Base-by-base conservation (phyloP, 2,888 invertebrate genomes). In the Nesidiocoris tenuis region DNA sequence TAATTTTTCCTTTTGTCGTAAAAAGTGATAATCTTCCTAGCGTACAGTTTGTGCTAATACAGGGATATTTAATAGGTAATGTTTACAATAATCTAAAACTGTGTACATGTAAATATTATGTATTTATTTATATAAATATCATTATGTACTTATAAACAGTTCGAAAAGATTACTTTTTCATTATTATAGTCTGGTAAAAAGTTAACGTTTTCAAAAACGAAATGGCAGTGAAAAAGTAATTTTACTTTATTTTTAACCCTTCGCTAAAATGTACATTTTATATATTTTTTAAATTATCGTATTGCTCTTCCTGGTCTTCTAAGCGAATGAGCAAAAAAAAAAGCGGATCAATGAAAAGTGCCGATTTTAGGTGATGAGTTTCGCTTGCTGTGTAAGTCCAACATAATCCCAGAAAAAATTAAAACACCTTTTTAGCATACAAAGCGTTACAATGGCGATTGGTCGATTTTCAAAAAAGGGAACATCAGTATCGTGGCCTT, bases 171-270 rank as follows among this genome's bases (percentile, higher is more conserved):
- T 23, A 55, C 24, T 39, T 39, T 71, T 59, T 59, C 70, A 1
- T 22, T 16, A 56, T 54, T 67, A n/a, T 67, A 39, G 25, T 67
- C 24, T 7, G 7, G 59, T 61, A 59, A n/a, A 70, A 70, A 59
- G 19, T 70, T 70, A 17, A 70, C 61, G 19, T 18, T 70, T 23
- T 59, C 19, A 61, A 72, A 63, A n/a, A n/a, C n/a, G 72, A 72
- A 72, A 72, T 72, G 72, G 72, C 72, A 72, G 72, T 72, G 72
- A 72, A 72, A 72, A 72, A 72, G 72, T 72, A 72, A 72, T 72
- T 72, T 72, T 25, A 9, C 7, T 72, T 72, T 39, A 39, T 39
- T 39, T 39, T 39, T 39, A 39, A 39, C 12, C 39, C 3, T 39
- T 39, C 39, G 12, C 39, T 39, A 39, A n/a, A 39, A 39, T 39